phyloP scores from a whole-genome alignment of 1,140 invertebrate genomes.

The Temnothorax curvispinosus region DNA sequence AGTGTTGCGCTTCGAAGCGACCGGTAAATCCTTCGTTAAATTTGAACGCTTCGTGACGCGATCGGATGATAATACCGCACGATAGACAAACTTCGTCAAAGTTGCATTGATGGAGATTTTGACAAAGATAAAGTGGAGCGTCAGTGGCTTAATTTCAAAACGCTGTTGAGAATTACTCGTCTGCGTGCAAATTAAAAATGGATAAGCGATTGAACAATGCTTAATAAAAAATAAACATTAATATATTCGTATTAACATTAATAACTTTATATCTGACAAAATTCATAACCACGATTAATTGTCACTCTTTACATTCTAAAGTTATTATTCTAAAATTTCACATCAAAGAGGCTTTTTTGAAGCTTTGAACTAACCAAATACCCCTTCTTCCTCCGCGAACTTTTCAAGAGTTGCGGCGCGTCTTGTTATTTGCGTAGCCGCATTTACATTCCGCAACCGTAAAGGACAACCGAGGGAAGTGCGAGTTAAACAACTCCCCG shows the following conservation, averaged over 20 bases:
- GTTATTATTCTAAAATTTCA: slow-evolving; percentile 6
- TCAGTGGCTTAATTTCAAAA: background rate
- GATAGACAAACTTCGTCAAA: background rate
- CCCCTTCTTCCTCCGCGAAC: background rate
- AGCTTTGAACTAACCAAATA: slow-evolving; percentile 6
- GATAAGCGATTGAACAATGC: background rate
- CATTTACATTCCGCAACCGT: slow-evolving; percentile 23
- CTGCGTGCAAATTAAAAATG: background rate
- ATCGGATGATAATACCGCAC: slow-evolving; percentile 3
- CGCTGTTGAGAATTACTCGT: background rate
- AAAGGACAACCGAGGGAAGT: background rate
- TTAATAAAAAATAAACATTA: background rate
- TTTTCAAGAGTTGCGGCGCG: background rate
- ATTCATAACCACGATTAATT: background rate
- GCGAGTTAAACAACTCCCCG: slow-evolving; percentile 37
- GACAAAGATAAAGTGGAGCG: background rate
- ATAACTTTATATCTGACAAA: background rate
- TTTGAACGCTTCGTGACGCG: background rate
- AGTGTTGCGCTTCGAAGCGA: slow-evolving; percentile 12
- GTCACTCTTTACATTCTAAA: background rate
- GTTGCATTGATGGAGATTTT: slow-evolving; percentile 3
- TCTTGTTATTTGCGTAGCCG: slow-evolving; percentile 33
- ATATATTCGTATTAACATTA: background rate
- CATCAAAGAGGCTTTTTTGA: background rate
- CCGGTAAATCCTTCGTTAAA: slow-evolving; percentile 42